A percentile compares a stretch with the other conserved stretches of the same genome.
These are phyloP conservation scores for Nilaparvata lugens DNA, from an alignment of 1,140 invertebrate genomes.

Conservation along the genomic window DNA sequence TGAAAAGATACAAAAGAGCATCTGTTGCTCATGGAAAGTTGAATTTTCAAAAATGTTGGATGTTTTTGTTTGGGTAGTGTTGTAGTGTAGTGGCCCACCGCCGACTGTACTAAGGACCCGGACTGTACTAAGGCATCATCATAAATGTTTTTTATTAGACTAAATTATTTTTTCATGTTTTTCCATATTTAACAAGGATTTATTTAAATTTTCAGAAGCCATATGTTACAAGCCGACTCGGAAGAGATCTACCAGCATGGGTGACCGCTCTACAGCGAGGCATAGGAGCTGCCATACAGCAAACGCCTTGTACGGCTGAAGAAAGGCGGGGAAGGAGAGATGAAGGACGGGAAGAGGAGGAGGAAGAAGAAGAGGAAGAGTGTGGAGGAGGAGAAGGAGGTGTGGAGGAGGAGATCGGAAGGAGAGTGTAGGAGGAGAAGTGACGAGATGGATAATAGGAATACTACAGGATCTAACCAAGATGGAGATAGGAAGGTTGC, in stretches of 20 bases:
- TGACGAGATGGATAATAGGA: not conserved
- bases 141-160: too few relatives aligned
- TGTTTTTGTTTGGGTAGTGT: too few relatives aligned
- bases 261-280: conserved; percentile 79
- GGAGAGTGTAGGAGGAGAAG: not conserved
- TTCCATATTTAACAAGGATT: not conserved
- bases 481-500: not conserved
- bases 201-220: conserved; percentile 52
- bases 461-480: not conserved
- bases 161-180: not conserved
- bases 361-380: too few relatives aligned
- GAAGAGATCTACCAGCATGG: conserved; percentile 84
- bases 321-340: too few relatives aligned
- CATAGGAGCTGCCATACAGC: conserved; percentile 71
- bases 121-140: too few relatives aligned
- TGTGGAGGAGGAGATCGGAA: too few relatives aligned
- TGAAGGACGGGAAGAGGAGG: too few relatives aligned
- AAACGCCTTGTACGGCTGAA: not conserved
- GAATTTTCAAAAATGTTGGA: too few relatives aligned
- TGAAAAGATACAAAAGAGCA: too few relatives aligned
- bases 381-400: too few relatives aligned
- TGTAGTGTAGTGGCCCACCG: not conserved
- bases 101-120: too few relatives aligned
- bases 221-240: conserved; percentile 93
- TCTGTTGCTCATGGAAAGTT: too few relatives aligned